These are phyloP conservation scores for Papilio demoleus DNA, from an alignment of 2,888 invertebrate genomes.

Conservation along the genomic window DNA sequence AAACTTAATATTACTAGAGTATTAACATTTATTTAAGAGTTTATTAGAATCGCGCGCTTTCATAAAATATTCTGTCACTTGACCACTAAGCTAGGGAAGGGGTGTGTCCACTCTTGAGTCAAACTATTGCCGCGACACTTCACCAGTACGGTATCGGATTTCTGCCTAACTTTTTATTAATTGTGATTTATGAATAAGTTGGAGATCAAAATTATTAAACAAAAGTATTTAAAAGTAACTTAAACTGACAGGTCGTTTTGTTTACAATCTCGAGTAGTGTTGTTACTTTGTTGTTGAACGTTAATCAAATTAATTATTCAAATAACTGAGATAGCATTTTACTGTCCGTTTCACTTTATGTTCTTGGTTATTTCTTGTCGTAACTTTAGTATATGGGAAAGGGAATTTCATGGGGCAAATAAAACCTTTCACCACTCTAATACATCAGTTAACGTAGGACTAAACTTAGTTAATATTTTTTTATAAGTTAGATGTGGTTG, in stretches of 20 bases:
- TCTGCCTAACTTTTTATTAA: not conserved
- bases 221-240: not conserved
- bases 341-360: slow-evolving; percentile 14
- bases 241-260: not conserved
- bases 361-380: slow-evolving; percentile 25
- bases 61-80: no score
- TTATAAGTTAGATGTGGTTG: no score
- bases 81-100: no score
- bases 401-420: not conserved
- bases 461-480: no score
- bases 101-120: no score
- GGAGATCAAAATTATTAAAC: no score
- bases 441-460: not conserved
- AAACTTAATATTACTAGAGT: no score
- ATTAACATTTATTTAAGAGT: no score
- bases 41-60: no score
- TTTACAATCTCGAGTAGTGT: not conserved
- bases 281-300: slow-evolving; percentile 10
- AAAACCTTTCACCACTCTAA: not conserved
- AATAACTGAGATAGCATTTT: slow-evolving; percentile 18
- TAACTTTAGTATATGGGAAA: slow-evolving; percentile 15
- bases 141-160: no score
- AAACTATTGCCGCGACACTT: no score
- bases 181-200: no score
- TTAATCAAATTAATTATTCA: slow-evolving; percentile 21